Evolutionary conservation across 2,888 invertebrate species (phyloP).

Genomic region (Ypsolopha scabrella): DNA sequence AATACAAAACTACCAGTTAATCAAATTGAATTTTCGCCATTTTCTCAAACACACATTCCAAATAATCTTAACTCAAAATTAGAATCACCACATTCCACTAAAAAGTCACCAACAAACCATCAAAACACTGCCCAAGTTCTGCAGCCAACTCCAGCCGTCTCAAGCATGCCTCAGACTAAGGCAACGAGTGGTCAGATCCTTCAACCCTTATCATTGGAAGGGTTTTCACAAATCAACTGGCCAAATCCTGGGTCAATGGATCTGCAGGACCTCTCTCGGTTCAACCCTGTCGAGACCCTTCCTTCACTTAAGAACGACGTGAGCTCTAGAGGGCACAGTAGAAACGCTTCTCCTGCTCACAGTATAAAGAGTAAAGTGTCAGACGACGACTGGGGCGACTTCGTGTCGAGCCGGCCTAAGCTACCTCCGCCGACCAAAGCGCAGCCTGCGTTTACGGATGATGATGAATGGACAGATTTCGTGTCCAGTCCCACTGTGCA

Average conservation of each 20-base stretch:
- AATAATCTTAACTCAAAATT: background rate
- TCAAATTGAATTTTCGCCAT: background rate
- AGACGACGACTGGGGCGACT: constrained; percentile 74
- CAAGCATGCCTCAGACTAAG: constrained; percentile 9
- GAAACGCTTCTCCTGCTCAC: constrained; percentile 43
- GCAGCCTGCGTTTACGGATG: constrained; percentile 34
- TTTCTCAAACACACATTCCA: background rate
- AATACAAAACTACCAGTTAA: background rate
- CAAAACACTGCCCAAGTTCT: constrained; percentile 11
- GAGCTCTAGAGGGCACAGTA: constrained; percentile 36
- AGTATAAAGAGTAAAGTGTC: constrained; percentile 27
- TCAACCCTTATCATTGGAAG: constrained; percentile 58
- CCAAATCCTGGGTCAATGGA: constrained; percentile 70
- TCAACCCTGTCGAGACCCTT: constrained; percentile 60
- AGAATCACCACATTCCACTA: background rate
- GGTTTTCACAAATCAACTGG: constrained; percentile 72
- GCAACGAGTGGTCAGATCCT: constrained; percentile 47
- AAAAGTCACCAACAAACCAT: no score
- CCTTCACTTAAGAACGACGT: constrained; percentile 52
- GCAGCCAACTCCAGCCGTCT: constrained; percentile 31
- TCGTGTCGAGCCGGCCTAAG: constrained; percentile 63
- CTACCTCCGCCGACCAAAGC: constrained; percentile 27
- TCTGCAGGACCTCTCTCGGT: constrained; percentile 58
- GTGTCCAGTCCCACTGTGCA: constrained; percentile 54
- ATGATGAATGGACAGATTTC: constrained; percentile 65